A percentile compares a stretch with the other conserved stretches of the same genome.
Evolutionary conservation across 2,888 invertebrate genomes (phyloP).

Genomic region (Drosophila quinaria): DNA sequence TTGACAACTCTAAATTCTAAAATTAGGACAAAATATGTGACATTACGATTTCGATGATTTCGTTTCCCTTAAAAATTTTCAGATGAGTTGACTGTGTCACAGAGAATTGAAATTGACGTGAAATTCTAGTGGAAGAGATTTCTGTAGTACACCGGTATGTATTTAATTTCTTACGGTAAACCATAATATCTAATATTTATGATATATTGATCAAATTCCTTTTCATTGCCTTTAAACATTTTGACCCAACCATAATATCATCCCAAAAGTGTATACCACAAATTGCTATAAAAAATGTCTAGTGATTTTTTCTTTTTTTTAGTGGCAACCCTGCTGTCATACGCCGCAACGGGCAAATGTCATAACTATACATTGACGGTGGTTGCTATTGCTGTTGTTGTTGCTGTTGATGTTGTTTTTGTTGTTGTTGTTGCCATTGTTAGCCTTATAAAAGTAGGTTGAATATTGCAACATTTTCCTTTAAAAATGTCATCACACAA

Average conservation of each 20-base stretch:
- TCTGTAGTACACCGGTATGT: no score
- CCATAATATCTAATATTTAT: no score
- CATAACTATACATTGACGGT: conserved; percentile 64
- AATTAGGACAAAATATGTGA: no score
- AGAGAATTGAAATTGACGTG: no score
- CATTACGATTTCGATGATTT: no score
- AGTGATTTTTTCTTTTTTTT: conserved; percentile 20
- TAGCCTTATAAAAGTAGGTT: conserved; percentile 66
- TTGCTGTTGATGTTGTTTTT: conserved; percentile 19
- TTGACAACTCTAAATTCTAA: no score
- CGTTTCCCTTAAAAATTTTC: no score
- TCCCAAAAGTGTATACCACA: conserved; percentile 4
- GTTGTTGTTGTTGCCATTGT: conserved; percentile 22
- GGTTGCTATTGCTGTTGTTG: conserved; percentile 30
- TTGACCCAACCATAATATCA: not conserved
- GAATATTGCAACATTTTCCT: conserved; percentile 70
- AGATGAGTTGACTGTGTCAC: no score
- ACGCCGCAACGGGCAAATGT: conserved; percentile 64
- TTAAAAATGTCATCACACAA: conserved; percentile 75
- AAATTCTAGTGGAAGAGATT: no score
- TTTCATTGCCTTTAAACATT: no score
- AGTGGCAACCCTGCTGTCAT: conserved; percentile 37
- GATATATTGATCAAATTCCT: no score
- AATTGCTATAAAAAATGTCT: conserved; percentile 15
- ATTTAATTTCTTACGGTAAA: no score